Percentiles rank a stretch among this genome's conserved stretches.
These are phyloP conservation scores for Ligdia adustata DNA, from an alignment of 2,888 invertebrate genomes.

Conservation along the genomic window DNA sequence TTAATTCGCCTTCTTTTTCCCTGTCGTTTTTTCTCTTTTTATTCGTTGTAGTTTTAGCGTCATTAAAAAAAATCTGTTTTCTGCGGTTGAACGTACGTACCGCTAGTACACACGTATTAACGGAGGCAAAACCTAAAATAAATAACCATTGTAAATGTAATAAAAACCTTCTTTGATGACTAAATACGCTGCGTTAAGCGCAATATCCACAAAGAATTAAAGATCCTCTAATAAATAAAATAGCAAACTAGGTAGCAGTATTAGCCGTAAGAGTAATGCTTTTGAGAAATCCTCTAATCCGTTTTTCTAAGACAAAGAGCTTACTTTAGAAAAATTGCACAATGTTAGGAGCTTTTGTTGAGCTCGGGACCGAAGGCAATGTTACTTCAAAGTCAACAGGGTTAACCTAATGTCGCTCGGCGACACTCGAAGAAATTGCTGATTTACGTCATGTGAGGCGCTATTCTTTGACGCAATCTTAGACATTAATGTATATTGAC, in stretches of 20 bases:
- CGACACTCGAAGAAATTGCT: constrained; percentile 61
- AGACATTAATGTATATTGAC: constrained; percentile 31
- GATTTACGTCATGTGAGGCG: constrained; percentile 52
- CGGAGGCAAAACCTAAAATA: too few relatives aligned
- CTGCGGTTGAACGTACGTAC: too few relatives aligned
- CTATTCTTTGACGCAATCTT: constrained; percentile 46
- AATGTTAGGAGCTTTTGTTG: constrained; percentile 49
- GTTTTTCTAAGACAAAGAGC: constrained; percentile 53
- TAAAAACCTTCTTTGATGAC: too few relatives aligned
- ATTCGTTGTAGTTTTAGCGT: too few relatives aligned
- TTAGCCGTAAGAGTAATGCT: constrained; percentile 25
- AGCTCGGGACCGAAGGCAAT: constrained; percentile 48
- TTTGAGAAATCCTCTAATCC: constrained; percentile 40
- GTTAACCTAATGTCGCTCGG: constrained; percentile 56
- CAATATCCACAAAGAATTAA: not conserved
- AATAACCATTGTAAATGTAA: too few relatives aligned
- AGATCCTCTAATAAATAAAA: constrained; percentile 17
- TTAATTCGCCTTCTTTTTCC: too few relatives aligned
- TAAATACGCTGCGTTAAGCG: too few relatives aligned
- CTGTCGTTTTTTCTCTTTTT: too few relatives aligned
- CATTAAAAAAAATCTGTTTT: too few relatives aligned
- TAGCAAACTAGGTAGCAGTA: constrained; percentile 16
- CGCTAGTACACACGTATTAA: too few relatives aligned
- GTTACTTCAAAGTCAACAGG: constrained; percentile 59
- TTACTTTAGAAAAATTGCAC: constrained; percentile 43